Conservation (phyloP, 2,113 vertebrate species). For the Labrus mixtus region DNA sequence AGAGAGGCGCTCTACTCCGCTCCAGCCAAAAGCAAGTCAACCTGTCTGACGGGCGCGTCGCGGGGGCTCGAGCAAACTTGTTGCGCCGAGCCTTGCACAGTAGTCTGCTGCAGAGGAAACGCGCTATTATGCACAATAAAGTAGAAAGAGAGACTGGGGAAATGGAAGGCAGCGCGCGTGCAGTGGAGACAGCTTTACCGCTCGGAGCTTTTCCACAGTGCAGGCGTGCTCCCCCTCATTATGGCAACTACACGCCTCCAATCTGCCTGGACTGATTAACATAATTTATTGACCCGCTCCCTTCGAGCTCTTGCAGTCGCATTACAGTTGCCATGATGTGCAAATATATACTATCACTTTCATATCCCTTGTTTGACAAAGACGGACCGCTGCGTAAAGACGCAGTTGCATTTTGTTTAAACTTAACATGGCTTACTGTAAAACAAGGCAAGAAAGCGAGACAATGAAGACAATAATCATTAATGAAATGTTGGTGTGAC, state of each 20-base stretch:
- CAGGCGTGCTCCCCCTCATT: conserved; percentile 55
- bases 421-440: not conserved
- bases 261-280: conserved; percentile 60
- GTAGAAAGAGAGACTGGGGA: conserved; percentile 35
- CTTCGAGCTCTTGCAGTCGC: not conserved
- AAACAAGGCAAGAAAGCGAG: not conserved
- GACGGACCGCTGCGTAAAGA: conserved; percentile 30
- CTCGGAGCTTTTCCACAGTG: conserved; percentile 52
- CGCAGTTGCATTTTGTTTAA: not conserved
- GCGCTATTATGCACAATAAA: conserved; percentile 45
- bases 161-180: conserved; percentile 30
- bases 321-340: not conserved
- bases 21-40: conserved; percentile 40
- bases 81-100: conserved; percentile 66
- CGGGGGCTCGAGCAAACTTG: conserved; percentile 69
- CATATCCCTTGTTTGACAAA: not conserved
- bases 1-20: conserved; percentile 25
- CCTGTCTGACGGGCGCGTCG: conserved; percentile 43
- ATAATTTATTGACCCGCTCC: conserved; percentile 64
- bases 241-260: conserved; percentile 77
- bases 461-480: not conserved
- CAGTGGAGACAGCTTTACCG: conserved; percentile 47
- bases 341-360: not conserved
- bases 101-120: conserved; percentile 36
- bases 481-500: not conserved